Percentiles rank a stretch among this genome's conserved stretches.
These are phyloP conservation scores for Sinocyclocheilus anophthalmus DNA, from an alignment of 2,113 vertebrate genomes.

Conservation along the genomic window DNA sequence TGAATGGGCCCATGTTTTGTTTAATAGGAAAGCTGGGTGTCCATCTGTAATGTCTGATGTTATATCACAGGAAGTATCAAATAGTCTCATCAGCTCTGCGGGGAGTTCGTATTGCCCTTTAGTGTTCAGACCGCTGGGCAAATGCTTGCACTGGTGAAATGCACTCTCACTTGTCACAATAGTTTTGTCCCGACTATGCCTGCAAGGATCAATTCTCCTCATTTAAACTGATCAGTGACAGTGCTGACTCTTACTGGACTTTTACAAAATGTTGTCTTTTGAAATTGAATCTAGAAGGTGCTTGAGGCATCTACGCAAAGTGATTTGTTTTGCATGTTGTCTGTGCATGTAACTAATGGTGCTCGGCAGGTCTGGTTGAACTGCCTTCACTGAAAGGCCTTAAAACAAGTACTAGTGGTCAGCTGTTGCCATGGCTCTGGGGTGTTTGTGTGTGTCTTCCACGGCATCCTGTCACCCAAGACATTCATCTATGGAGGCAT, in stretches of 20 bases:
- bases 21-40: neutral
- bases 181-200: neutral
- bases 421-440: conserved; percentile 33
- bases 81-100: neutral
- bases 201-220: neutral
- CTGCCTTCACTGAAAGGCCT: neutral
- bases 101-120: neutral
- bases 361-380: neutral
- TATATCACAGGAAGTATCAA: neutral
- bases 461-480: neutral
- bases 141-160: conserved; percentile 19
- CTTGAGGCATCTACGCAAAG: neutral
- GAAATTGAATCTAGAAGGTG: neutral
- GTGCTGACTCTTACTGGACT: no score
- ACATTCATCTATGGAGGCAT: conserved; percentile 25
- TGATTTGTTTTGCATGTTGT: neutral
- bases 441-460: conserved; percentile 11
- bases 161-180: conserved; percentile 25
- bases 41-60: neutral
- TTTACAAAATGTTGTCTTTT: neutral
- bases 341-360: neutral
- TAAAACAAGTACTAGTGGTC: conserved; percentile 9
- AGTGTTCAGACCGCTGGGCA: conserved; percentile 7
- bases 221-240: no score
- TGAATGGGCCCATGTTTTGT: neutral